Conservation (phyloP, 2,797 vertebrate species). For the Nannoperca obscura region DNA sequence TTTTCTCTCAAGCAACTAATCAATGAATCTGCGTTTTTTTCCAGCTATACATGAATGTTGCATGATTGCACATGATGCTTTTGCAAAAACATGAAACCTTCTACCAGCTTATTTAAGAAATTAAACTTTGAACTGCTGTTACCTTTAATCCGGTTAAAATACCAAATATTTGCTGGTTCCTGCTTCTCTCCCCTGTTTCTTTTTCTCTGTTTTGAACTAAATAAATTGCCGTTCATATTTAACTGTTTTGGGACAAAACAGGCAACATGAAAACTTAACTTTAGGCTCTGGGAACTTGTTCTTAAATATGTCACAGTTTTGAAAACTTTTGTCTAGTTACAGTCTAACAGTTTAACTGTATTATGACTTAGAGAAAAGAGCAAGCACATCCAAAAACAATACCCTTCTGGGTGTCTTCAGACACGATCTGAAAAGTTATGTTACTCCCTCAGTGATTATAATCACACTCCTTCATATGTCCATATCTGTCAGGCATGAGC, state of each 20-base stretch:
- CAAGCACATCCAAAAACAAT: constrained; percentile 15
- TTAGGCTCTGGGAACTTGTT: not conserved
- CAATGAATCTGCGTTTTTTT: no score
- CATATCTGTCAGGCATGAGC: constrained; percentile 47
- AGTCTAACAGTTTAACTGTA: not conserved
- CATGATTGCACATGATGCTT: not conserved
- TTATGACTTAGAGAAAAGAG: not conserved
- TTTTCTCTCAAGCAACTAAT: no score
- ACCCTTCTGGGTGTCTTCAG: constrained; percentile 24
- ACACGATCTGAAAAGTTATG: constrained; percentile 62
- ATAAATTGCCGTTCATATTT: not conserved
- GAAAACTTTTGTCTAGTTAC: not conserved
- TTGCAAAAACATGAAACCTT: not conserved
- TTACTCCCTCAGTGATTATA: constrained; percentile 48
- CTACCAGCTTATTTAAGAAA: not conserved
- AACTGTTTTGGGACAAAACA: not conserved
- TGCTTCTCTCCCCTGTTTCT: no score
- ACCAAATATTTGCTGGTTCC: no score
- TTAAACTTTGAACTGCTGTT: not conserved
- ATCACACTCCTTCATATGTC: constrained; percentile 51
- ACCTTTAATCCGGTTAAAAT: not conserved
- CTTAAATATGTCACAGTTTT: not conserved
- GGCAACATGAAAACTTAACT: not conserved
- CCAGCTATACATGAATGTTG: not conserved
- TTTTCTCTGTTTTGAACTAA: not conserved